phyloP scores from a whole-genome alignment of 2,797 vertebrate genomes.

The Sebastes trivittatus region DNA sequence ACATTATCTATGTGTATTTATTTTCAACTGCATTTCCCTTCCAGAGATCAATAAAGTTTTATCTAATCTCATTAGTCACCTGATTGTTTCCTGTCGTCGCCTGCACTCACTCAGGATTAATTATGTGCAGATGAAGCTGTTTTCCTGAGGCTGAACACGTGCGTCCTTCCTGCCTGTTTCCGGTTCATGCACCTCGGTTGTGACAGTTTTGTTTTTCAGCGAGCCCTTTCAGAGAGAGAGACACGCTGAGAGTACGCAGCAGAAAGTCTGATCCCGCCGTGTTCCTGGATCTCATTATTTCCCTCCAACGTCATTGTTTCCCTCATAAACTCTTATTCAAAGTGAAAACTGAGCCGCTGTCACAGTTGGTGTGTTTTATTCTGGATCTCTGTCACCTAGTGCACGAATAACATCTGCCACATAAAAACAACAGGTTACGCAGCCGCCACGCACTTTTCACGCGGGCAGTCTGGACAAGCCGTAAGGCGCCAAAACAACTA shows the following conservation, averaged over 20 bases:
- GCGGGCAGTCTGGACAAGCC: no score
- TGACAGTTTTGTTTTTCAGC: constrained; percentile 39
- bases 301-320: constrained; percentile 14
- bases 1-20: no score
- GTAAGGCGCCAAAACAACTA: no score
- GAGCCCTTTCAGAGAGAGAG: constrained; percentile 4
- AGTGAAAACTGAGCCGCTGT: constrained; percentile 5
- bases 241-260: constrained; percentile 1
- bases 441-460: no score
- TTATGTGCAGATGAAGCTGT: neutral
- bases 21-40: no score
- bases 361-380: neutral
- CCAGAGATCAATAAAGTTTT: no score
- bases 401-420: neutral
- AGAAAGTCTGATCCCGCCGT: constrained; percentile 5
- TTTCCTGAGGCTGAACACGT: neutral
- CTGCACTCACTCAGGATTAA: neutral
- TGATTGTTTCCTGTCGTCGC: neutral
- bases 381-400: neutral
- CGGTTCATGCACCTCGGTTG: neutral
- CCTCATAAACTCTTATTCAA: constrained; percentile 7
- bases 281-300: constrained; percentile 42
- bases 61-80: no score
- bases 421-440: no score
- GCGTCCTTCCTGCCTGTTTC: constrained; percentile 2